phyloP scores from a whole-genome alignment of 2,888 invertebrate species.

The Pollenia amentaria region DNA sequence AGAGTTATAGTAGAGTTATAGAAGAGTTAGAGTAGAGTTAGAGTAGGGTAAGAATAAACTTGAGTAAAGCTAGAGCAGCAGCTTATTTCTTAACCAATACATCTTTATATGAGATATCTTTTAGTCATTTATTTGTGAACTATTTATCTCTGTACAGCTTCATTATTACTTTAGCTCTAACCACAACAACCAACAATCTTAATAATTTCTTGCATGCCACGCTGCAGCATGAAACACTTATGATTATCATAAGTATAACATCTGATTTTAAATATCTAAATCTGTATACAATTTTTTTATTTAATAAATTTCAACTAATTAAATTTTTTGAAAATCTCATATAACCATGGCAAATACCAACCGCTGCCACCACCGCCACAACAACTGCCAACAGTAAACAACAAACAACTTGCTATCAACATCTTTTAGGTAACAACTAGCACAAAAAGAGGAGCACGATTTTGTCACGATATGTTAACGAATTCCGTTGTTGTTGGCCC shows the following conservation, averaged over 20 bases:
- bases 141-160: neutral
- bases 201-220: neutral
- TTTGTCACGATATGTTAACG: slow-evolving; percentile 72
- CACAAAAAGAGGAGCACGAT: slow-evolving; percentile 67
- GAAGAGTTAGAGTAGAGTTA: too few relatives aligned
- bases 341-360: slow-evolving; percentile 49
- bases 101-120: too few relatives aligned
- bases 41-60: too few relatives aligned
- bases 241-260: slow-evolving; percentile 69
- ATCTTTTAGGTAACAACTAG: slow-evolving; percentile 55
- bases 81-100: too few relatives aligned
- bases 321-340: slow-evolving; percentile 68
- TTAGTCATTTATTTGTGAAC: too few relatives aligned
- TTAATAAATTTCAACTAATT: slow-evolving; percentile 72
- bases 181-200: neutral
- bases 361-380: neutral
- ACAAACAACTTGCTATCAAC: slow-evolving; percentile 65
- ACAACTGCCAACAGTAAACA: slow-evolving; percentile 14
- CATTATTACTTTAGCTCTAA: neutral
- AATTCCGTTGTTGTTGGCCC: slow-evolving; percentile 37
- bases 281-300: slow-evolving; percentile 26
- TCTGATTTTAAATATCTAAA: slow-evolving; percentile 61
- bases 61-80: too few relatives aligned
- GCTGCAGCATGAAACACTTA: slow-evolving; percentile 40
- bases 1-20: too few relatives aligned